Percentiles rank a stretch among this genome's conserved stretches.
Evolutionary conservation across 2,888 invertebrate species (phyloP).

Genomic region (Aporophyla lueneburgensis): DNA sequence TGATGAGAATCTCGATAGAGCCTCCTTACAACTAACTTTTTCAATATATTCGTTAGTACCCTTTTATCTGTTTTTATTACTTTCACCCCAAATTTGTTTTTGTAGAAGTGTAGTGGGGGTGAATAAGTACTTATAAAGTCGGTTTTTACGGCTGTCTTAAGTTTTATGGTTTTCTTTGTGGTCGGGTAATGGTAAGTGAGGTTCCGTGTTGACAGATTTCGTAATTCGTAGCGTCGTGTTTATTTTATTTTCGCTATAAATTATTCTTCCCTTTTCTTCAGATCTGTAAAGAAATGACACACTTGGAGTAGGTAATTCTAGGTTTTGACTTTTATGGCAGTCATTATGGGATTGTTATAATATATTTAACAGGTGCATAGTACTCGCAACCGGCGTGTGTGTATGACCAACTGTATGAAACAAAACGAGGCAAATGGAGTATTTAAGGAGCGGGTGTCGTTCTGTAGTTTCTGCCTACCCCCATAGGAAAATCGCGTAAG

Average conservation of each 20-base stretch:
- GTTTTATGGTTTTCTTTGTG: conserved; percentile 78
- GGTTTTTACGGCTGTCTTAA: conserved; percentile 78
- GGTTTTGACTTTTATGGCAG: background rate
- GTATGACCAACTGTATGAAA: too few species aligned
- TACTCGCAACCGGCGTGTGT: too few species aligned
- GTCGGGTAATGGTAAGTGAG: conserved; percentile 68
- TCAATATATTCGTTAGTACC: conserved; percentile 68
- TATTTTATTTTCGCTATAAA: conserved; percentile 42
- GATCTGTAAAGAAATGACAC: background rate
- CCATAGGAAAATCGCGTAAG: too few species aligned
- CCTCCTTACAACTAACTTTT: conserved; percentile 64
- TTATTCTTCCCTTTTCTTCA: conserved; percentile 32
- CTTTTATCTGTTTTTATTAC: conserved; percentile 72
- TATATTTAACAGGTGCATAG: too few species aligned
- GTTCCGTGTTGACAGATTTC: conserved; percentile 68
- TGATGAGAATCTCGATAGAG: conserved; percentile 67
- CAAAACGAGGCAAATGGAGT: too few species aligned
- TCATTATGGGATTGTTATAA: background rate
- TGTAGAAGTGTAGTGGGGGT: conserved; percentile 67
- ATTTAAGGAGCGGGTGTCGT: too few species aligned
- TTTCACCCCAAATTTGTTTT: conserved; percentile 74
- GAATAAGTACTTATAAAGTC: conserved; percentile 77
- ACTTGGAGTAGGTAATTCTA: background rate
- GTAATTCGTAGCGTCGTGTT: conserved; percentile 52
- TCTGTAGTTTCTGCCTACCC: too few species aligned